phyloP scores from a whole-genome alignment of 2,113 vertebrate genomes.

The Cottus gobio region DNA sequence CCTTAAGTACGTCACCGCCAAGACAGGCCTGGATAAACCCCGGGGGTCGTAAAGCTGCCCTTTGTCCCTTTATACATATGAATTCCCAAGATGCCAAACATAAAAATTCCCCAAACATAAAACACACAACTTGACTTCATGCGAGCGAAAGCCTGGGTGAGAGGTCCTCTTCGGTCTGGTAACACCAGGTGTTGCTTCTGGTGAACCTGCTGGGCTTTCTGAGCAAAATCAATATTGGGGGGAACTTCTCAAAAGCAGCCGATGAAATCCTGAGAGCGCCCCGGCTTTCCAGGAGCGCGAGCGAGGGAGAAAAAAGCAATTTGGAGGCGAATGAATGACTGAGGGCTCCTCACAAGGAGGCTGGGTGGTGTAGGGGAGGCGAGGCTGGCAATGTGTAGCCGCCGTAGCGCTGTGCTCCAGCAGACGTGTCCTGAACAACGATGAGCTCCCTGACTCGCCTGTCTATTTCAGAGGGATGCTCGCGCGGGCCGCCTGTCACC shows the following conservation, averaged over 20 bases:
- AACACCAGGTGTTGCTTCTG: conserved; percentile 14
- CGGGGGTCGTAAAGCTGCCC: conserved; percentile 62
- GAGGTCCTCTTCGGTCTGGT: conserved; percentile 13
- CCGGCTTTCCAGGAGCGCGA: conserved; percentile 35
- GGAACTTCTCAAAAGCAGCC: conserved; percentile 38
- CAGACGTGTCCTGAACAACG: conserved; percentile 74
- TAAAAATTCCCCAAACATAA: conserved; percentile 53
- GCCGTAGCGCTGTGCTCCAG: conserved; percentile 47
- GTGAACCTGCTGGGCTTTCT: conserved; percentile 41
- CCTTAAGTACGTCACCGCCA: conserved; percentile 55
- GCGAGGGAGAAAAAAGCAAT: conserved; percentile 66
- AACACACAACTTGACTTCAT: conserved; percentile 55
- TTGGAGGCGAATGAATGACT: conserved; percentile 68
- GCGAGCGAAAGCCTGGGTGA: not conserved
- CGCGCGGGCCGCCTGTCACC: conserved; percentile 65
- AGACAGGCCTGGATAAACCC: conserved; percentile 55
- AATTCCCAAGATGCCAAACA: conserved; percentile 50
- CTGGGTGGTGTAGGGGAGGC: conserved; percentile 41
- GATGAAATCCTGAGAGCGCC: conserved; percentile 39
- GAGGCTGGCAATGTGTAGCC: conserved; percentile 41
- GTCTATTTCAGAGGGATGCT: conserved; percentile 67
- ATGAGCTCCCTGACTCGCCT: conserved; percentile 66
- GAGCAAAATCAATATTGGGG: conserved; percentile 36
- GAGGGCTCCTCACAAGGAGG: conserved; percentile 55
- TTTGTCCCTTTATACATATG: conserved; percentile 53